phyloP scores from a whole-genome alignment of 2,113 vertebrate species.

The Camelus dromedarius region DNA sequence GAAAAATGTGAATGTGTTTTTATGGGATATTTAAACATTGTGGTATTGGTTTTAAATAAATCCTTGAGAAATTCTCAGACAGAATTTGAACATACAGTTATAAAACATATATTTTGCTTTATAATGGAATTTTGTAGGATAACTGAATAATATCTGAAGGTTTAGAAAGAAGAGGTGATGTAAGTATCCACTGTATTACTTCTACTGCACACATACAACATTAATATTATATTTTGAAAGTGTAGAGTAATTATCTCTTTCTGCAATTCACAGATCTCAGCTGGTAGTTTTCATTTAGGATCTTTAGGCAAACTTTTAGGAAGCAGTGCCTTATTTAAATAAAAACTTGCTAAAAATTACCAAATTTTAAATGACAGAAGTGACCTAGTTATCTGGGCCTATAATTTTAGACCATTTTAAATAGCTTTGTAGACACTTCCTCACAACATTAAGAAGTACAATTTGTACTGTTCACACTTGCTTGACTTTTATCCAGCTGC shows the following conservation, averaged over 20 bases:
- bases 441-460: conserved; percentile 61
- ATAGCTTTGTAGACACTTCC: conserved; percentile 71
- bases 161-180: background rate
- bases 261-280: background rate
- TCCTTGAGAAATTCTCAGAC: background rate
- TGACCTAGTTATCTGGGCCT: conserved; percentile 24
- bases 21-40: background rate
- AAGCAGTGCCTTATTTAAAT: conserved; percentile 24
- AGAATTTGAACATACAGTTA: background rate
- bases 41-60: background rate
- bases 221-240: conserved; percentile 63
- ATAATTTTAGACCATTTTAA: conserved; percentile 71
- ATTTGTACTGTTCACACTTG: conserved; percentile 76
- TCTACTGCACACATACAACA: background rate
- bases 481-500: conserved; percentile 78
- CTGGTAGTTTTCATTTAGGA: background rate
- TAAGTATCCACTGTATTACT: background rate
- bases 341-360: conserved; percentile 25
- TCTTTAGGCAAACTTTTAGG: conserved; percentile 32
- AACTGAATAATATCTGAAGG: conserved; percentile 4
- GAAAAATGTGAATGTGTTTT: background rate
- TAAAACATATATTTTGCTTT: background rate
- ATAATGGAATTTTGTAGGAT: background rate
- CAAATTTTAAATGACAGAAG: conserved; percentile 60
- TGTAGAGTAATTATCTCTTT: background rate